Base-by-base conservation (phyloP, 2,888 invertebrate species). In the Netelia inedita region DNA sequence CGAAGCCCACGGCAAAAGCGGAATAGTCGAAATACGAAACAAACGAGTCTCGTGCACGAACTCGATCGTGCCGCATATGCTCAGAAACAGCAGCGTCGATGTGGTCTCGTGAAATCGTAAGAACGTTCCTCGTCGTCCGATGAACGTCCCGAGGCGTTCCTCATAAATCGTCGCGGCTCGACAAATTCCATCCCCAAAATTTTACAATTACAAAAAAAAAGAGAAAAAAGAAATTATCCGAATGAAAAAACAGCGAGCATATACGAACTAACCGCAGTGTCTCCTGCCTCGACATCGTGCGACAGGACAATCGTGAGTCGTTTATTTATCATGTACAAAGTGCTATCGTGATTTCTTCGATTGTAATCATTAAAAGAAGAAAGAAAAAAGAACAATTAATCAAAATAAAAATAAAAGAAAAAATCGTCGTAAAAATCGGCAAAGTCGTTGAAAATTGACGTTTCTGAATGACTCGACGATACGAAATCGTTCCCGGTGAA, bases 21-120 rank as follows among this genome's bases (percentile, higher is more conserved):
- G 89, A 91, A 92, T 89, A 92, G 89, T 88, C 90, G 92, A 93
- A 92, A 90, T 92, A 91, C 90, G 92, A 93, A 92, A 92, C 91
- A 92, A 90, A 89, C 88, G 90, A 89, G 88, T 87, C 88, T 86
- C 88, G 88, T 83, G 82, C 88, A 83, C 85, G 89, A 89, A 90
- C 89, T 89, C 89, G 89, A 90, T 90, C 88, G 88, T 76, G 59
- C 57, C 86, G 88, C 90, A 88, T 89, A 90, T 88, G 88, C 89
- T 89, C 79, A 79, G 83, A 89, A 82, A 79, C 87, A 79, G 50
- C 65, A 79, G 80, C 85, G 79, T 88, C 86, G 85, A 85, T 85
- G 71, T 79, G 86, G 78, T 83, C 76, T 80, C 85, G 69, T 73
- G 79, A 86, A 87, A 79, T 80, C 61, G 66, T 59, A 79, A 82